Evolutionary conservation across 2,888 invertebrate genomes (phyloP).

Genomic region (Apodemia mormo): DNA sequence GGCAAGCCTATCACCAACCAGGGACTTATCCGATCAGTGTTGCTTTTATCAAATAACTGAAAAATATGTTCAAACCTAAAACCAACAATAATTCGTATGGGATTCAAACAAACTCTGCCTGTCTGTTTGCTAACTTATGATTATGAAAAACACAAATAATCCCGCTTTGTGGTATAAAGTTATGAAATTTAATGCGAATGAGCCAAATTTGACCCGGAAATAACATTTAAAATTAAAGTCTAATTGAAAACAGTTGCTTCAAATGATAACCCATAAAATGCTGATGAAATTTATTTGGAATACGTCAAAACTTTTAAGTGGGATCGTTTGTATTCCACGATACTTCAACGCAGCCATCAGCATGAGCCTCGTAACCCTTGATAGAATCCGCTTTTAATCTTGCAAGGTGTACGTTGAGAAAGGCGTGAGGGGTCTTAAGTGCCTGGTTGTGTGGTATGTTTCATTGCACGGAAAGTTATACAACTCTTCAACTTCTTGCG

Average conservation of each 20-base stretch:
- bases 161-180: too few species aligned
- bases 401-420: slow-evolving; percentile 28
- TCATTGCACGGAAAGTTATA: slow-evolving; percentile 53
- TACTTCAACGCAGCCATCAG: slow-evolving; percentile 52
- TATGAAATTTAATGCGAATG: too few species aligned
- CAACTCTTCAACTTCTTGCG: slow-evolving; percentile 65
- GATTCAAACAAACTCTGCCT: too few species aligned
- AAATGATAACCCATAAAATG: slow-evolving; percentile 71
- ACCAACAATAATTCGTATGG: too few species aligned
- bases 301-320: slow-evolving; percentile 74
- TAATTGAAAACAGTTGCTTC: slow-evolving; percentile 57
- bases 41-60: too few species aligned
- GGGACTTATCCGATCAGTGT: too few species aligned
- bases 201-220: background rate
- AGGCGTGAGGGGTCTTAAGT: slow-evolving; percentile 42
- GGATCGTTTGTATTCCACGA: slow-evolving; percentile 68
- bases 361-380: slow-evolving; percentile 40
- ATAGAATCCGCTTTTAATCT: slow-evolving; percentile 33
- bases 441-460: slow-evolving; percentile 53
- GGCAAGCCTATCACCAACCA: too few species aligned
- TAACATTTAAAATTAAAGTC: slow-evolving; percentile 1
- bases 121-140: too few species aligned
- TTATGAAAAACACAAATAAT: too few species aligned
- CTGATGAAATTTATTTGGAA: slow-evolving; percentile 73
- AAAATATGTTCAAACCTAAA: too few species aligned